phyloP scores from a whole-genome alignment of 2,888 invertebrate genomes.

The Bellardia pandia region DNA sequence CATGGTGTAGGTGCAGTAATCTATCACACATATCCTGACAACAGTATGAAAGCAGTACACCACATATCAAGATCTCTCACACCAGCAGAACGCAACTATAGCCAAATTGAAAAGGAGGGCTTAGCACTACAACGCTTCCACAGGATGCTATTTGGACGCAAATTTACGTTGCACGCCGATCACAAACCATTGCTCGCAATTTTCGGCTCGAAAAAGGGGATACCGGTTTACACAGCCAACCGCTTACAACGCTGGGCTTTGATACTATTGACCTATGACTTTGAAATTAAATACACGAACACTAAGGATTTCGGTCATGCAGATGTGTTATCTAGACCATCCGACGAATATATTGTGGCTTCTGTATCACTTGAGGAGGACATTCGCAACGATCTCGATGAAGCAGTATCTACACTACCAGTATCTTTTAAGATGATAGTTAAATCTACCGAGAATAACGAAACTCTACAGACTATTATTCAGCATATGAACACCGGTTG shows the following conservation, averaged over 20 bases:
- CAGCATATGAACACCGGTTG: neutral
- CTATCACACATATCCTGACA: constrained; percentile 15
- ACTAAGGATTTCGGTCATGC: too few relatives aligned
- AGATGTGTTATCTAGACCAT: constrained; percentile 12
- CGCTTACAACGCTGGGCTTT: neutral
- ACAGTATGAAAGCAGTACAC: constrained; percentile 24
- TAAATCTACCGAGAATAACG: neutral
- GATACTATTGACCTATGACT: neutral
- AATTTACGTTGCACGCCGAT: too few relatives aligned
- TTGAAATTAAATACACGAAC: neutral
- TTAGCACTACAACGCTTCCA: too few relatives aligned
- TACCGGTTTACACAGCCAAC: neutral
- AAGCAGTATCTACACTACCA: neutral
- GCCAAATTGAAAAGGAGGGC: constrained; percentile 66
- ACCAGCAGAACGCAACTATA: constrained; percentile 72
- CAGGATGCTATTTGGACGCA: too few relatives aligned
- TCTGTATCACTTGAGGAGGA: too few relatives aligned
- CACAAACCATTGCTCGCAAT: too few relatives aligned
- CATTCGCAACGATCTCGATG: neutral
- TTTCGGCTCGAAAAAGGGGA: neutral
- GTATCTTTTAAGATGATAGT: neutral
- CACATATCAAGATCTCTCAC: constrained; percentile 39
- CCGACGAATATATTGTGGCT: neutral
- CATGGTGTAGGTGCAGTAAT: neutral
- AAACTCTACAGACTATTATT: neutral